A percentile compares a stretch with the other conserved stretches of the same genome.
phyloP scores from a whole-genome alignment of 2,888 invertebrate genomes.

The Ormyrus pomaceus region DNA sequence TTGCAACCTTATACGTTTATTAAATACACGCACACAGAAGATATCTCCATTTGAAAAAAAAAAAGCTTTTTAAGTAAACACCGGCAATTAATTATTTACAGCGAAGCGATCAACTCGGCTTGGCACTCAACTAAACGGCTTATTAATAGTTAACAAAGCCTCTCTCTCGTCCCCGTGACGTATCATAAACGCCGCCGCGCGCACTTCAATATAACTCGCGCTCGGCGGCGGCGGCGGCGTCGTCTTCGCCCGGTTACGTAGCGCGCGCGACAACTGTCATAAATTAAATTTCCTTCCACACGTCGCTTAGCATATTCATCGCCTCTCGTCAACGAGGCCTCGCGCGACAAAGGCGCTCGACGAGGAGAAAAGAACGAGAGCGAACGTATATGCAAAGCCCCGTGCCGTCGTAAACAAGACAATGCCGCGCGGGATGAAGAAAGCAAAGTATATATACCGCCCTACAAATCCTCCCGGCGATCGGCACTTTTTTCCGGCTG shows the following conservation, averaged over 20 bases:
- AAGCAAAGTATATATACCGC: neutral
- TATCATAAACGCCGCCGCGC: too few species aligned
- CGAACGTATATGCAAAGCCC: neutral
- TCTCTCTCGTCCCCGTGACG: too few species aligned
- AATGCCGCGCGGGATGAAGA: neutral
- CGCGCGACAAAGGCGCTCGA: constrained; percentile 11
- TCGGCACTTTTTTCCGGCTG: neutral
- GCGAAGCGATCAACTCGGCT: too few species aligned
- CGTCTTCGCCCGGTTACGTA: constrained; percentile 15
- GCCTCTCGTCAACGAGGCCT: neutral
- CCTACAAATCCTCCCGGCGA: neutral
- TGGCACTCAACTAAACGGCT: too few species aligned
- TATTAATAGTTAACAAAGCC: too few species aligned
- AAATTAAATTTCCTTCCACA: constrained; percentile 51
- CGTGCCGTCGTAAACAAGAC: neutral
- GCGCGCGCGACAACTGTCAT: constrained; percentile 41
- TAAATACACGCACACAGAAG: too few species aligned
- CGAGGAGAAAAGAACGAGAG: neutral
- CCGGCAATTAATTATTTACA: too few species aligned
- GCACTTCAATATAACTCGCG: too few species aligned
- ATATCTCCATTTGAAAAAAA: too few species aligned
- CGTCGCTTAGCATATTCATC: constrained; percentile 42
- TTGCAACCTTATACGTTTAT: too few species aligned
- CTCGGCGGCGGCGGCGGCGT: too few species aligned
- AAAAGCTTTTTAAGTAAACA: too few species aligned